phyloP scores from a whole-genome alignment of 2,888 invertebrate genomes.

The Himalopsyche japonica region DNA sequence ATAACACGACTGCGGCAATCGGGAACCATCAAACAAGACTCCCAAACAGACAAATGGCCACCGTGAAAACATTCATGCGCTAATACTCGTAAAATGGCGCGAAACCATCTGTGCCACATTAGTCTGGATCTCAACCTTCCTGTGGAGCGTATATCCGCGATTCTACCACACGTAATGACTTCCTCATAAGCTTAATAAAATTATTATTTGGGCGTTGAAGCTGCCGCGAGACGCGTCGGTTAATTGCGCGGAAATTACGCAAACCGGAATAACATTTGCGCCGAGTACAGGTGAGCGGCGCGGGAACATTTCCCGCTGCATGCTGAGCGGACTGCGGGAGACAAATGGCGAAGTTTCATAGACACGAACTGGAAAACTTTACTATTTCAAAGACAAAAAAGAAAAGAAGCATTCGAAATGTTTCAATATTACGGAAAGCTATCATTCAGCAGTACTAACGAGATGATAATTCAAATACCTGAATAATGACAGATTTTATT shows the following conservation, averaged over 20 bases:
- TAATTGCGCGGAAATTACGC: slow-evolving; percentile 24
- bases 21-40: slow-evolving; percentile 20
- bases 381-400: too few relatives aligned
- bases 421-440: too few relatives aligned
- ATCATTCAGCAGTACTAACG: too few relatives aligned
- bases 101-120: slow-evolving; percentile 17
- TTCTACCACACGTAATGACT: slow-evolving; percentile 10
- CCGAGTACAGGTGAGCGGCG: not conserved
- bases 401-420: too few relatives aligned
- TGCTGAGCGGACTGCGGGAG: not conserved
- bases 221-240: not conserved
- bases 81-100: slow-evolving; percentile 23
- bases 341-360: not conserved
- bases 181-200: slow-evolving; percentile 34
- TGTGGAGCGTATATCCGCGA: not conserved
- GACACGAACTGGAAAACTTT: not conserved
- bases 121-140: not conserved
- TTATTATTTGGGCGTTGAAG: slow-evolving; percentile 20
- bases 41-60: not conserved
- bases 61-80: slow-evolving; percentile 5
- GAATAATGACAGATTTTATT: too few relatives aligned
- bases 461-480: too few relatives aligned
- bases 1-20: slow-evolving; percentile 14
- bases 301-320: not conserved
- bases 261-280: slow-evolving; percentile 15